Percentiles rank a stretch among this genome's conserved stretches.
Evolutionary conservation across 2,888 invertebrate species (phyloP).

Genomic region (Bombylius major): DNA sequence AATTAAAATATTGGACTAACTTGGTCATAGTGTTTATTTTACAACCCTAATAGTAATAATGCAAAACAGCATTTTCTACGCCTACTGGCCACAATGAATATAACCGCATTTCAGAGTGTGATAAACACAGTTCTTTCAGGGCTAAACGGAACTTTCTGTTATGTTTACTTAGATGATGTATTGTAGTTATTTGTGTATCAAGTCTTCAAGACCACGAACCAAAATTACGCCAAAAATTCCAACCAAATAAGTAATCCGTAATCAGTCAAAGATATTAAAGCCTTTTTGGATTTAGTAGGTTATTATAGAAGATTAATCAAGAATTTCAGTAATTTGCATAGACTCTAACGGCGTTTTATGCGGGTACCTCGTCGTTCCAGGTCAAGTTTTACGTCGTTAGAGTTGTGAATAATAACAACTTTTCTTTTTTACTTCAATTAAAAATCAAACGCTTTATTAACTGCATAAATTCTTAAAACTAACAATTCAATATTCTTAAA

Average conservation of each 20-base stretch:
- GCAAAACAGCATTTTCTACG: conserved; percentile 10
- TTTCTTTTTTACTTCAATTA: no score
- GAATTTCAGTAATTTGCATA: conserved; percentile 1
- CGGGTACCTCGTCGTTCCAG: no score
- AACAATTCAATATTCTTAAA: no score
- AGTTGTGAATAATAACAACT: no score
- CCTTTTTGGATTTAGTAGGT: conserved; percentile 19
- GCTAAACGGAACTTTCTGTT: no score
- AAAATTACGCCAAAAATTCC: conserved; percentile 13
- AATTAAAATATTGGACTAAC: conserved; percentile 11
- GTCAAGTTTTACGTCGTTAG: no score
- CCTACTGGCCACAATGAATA: conserved; percentile 4
- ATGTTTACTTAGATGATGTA: no score
- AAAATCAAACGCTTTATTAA: no score
- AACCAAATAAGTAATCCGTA: conserved; percentile 18
- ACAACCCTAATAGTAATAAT: conserved; percentile 9
- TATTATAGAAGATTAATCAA: conserved; percentile 31
- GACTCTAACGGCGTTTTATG: no score
- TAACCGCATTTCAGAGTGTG: conserved; percentile 24
- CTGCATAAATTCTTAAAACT: no score
- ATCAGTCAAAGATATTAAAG: conserved; percentile 17
- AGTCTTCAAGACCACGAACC: no score
- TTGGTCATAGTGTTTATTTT: conserved; percentile 10
- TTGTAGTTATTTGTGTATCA: no score
- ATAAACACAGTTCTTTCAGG: conserved; percentile 25